A percentile compares a stretch with the other conserved stretches of the same genome.
phyloP scores from a whole-genome alignment of 2,888 invertebrate species.

The Sphaeridia pumilis region DNA sequence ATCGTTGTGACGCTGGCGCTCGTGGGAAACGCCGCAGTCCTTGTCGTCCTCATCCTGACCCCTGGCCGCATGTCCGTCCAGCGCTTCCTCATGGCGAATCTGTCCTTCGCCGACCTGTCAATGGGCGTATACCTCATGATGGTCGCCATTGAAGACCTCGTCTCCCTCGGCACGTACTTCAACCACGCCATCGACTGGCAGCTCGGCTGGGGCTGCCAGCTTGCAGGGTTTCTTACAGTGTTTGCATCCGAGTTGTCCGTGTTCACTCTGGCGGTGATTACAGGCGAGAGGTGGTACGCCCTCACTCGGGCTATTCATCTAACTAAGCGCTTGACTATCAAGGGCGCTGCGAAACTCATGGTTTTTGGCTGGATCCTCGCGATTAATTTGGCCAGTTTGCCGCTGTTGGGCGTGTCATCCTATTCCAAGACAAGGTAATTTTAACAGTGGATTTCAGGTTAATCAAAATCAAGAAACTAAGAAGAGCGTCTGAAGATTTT shows the following conservation, averaged over 20 bases:
- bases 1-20: conserved; percentile 68
- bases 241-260: conserved; percentile 79
- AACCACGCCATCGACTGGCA: conserved; percentile 88
- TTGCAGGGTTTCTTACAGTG: conserved; percentile 77
- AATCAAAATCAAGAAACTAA: not conserved
- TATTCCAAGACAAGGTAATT: conserved; percentile 68
- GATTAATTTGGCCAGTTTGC: conserved; percentile 61
- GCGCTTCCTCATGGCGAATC: conserved; percentile 62
- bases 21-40: conserved; percentile 69
- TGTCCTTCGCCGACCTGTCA: conserved; percentile 78
- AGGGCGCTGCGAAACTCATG: conserved; percentile 63
- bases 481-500: not conserved
- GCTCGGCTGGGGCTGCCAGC: conserved; percentile 64
- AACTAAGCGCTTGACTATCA: conserved; percentile 62
- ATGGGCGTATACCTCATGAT: conserved; percentile 69
- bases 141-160: conserved; percentile 69
- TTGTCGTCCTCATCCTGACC: conserved; percentile 60
- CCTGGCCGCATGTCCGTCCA: conserved; percentile 45
- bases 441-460: not conserved
- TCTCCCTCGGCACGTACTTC: conserved; percentile 75
- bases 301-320: conserved; percentile 72
- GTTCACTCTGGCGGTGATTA: conserved; percentile 73
- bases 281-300: conserved; percentile 63
- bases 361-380: conserved; percentile 67
- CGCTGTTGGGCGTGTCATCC: conserved; percentile 69